These are phyloP conservation scores for Turritopsis dohrnii DNA, from an alignment of 30 jellyfish, hydroid and myxozoan species.

Conservation along the genomic window DNA sequence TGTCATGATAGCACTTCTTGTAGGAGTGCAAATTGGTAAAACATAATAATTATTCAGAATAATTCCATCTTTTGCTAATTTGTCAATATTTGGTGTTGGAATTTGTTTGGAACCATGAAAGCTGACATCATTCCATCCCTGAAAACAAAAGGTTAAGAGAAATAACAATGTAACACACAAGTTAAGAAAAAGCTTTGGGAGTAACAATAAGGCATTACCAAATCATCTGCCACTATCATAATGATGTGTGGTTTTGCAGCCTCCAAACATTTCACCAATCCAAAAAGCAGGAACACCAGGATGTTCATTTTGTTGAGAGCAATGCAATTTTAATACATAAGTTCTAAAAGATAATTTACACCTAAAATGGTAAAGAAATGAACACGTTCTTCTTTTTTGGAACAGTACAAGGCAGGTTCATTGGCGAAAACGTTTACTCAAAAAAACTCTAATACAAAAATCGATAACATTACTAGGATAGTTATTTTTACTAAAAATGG, in stretches of 20 bases:
- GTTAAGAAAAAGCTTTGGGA: neutral
- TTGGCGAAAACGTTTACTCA: no score
- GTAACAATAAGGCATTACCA: no score
- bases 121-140: conserved; percentile 39
- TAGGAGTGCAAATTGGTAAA: conserved; percentile 22
- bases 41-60: conserved; percentile 29
- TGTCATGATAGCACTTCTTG: conserved; percentile 36
- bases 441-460: no score
- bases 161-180: neutral
- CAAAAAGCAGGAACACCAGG: neutral
- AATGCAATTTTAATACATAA: no score
- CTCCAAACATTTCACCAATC: neutral
- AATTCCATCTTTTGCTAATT: conserved; percentile 17
- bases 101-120: conserved; percentile 31
- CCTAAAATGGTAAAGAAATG: no score
- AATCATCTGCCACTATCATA: conserved; percentile 37
- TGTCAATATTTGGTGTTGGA: conserved; percentile 31
- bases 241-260: conserved; percentile 25
- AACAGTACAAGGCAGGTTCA: no score
- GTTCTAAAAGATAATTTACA: no score
- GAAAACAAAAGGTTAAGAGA: neutral
- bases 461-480: no score
- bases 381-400: no score
- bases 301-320: neutral
- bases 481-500: no score